phyloP scores from a whole-genome alignment of 2,113 vertebrate species.

The Larimichthys polyactis region DNA sequence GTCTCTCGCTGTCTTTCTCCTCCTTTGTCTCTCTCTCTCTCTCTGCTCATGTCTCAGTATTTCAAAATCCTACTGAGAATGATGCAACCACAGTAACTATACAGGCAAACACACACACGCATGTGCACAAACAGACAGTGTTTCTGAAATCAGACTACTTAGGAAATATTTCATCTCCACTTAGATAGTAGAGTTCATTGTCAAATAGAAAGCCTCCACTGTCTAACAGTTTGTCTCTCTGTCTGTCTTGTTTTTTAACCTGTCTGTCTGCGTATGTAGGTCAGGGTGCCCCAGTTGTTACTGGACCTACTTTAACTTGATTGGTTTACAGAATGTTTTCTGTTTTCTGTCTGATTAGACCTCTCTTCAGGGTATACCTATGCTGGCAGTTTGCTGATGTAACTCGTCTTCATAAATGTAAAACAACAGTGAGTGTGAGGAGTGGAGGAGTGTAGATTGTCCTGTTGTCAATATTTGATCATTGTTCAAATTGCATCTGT shows the following conservation, averaged over 20 bases:
- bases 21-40: conserved; percentile 26
- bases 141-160: conserved; percentile 18
- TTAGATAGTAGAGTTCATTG: conserved; percentile 18
- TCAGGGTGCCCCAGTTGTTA: conserved; percentile 73
- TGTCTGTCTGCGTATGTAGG: conserved; percentile 56
- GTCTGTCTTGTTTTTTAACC: conserved; percentile 1
- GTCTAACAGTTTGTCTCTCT: neutral
- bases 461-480: too few species aligned
- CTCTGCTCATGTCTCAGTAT: conserved; percentile 62
- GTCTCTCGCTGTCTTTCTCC: neutral
- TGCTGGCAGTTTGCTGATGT: neutral
- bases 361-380: neutral
- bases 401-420: neutral
- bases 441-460: neutral
- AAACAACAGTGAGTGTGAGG: neutral
- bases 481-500: neutral
- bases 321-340: conserved; percentile 20
- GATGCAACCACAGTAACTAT: conserved; percentile 81
- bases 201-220: neutral
- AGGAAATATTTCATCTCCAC: conserved; percentile 25
- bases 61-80: conserved; percentile 71
- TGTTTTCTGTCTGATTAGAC: conserved; percentile 3
- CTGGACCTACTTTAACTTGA: conserved; percentile 71
- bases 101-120: conserved; percentile 20
- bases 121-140: neutral